These are phyloP conservation scores for Luperina testacea DNA, from an alignment of 2,888 invertebrate species.

Conservation along the genomic window DNA sequence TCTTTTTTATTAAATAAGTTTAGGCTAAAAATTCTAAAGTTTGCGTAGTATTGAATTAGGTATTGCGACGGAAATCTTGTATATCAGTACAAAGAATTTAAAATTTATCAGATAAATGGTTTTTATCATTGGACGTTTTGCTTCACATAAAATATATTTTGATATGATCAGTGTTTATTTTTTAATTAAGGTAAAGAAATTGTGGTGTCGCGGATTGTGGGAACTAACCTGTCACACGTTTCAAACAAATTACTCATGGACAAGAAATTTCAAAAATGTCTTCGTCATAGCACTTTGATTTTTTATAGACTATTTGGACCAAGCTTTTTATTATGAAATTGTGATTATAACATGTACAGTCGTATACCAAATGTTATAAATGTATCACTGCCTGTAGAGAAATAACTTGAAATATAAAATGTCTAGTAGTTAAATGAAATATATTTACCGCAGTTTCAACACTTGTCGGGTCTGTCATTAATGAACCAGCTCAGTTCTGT, in stretches of 20 bases:
- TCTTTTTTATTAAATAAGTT: slow-evolving; percentile 77
- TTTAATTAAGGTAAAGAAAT: slow-evolving; percentile 71
- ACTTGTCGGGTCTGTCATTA: slow-evolving; percentile 27
- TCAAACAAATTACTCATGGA: slow-evolving; percentile 58
- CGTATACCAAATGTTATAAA: slow-evolving; percentile 72
- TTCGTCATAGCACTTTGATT: slow-evolving; percentile 59
- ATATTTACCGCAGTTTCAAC: slow-evolving; percentile 51
- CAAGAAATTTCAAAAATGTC: slow-evolving; percentile 67
- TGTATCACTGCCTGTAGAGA: slow-evolving; percentile 73
- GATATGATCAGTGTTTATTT: slow-evolving; percentile 83
- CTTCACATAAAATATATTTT: slow-evolving; percentile 85
- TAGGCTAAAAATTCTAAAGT: slow-evolving; percentile 80
- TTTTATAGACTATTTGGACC: slow-evolving; percentile 77
- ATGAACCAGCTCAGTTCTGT: slow-evolving; percentile 15
- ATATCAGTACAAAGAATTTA: slow-evolving; percentile 89
- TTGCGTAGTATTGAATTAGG: slow-evolving; percentile 76
- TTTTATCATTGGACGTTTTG: slow-evolving; percentile 78
- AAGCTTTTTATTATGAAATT: slow-evolving; percentile 72
- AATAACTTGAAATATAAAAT: slow-evolving; percentile 61
- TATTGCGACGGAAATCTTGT: slow-evolving; percentile 82
- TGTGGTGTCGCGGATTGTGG: slow-evolving; percentile 66
- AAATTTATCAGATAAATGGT: slow-evolving; percentile 71
- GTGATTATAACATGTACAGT: slow-evolving; percentile 67
- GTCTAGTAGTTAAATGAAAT: slow-evolving; percentile 73
- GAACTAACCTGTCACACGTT: slow-evolving; percentile 66